phyloP scores from a whole-genome alignment of 2,888 invertebrate species.

The Acanthococcus lagerstroemiae region DNA sequence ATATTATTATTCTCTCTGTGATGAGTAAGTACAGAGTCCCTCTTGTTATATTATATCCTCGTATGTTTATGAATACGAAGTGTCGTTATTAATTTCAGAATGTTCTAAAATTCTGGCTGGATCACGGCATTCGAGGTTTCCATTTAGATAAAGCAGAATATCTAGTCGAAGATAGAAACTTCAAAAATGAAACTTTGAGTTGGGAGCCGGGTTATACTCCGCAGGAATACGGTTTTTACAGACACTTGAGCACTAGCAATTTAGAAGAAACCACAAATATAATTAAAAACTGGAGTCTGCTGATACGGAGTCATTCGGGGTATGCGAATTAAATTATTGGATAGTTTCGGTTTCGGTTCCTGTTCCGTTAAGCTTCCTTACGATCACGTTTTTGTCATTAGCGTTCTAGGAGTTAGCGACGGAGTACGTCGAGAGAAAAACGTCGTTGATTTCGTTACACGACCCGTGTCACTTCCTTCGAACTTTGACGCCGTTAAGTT shows the following conservation, averaged over 20 bases:
- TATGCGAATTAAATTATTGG: slow-evolving; percentile 25
- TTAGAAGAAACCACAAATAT: slow-evolving; percentile 50
- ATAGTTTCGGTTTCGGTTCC: background rate
- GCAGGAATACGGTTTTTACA: slow-evolving; percentile 53
- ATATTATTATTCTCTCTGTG: background rate
- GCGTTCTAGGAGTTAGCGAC: slow-evolving; percentile 19
- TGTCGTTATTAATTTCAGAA: slow-evolving; percentile 41
- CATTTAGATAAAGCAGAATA: slow-evolving; percentile 59
- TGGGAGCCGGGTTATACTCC: slow-evolving; percentile 42
- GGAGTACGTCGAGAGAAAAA: background rate
- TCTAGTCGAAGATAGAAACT: slow-evolving; percentile 50
- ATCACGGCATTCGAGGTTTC: slow-evolving; percentile 71
- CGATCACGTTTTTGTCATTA: background rate
- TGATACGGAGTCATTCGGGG: slow-evolving; percentile 50
- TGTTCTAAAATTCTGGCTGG: slow-evolving; percentile 60
- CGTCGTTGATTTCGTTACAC: slow-evolving; percentile 7
- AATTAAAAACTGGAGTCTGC: slow-evolving; percentile 52
- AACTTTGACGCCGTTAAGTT: slow-evolving; percentile 12
- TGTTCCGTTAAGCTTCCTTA: background rate
- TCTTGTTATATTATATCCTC: background rate
- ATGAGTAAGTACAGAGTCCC: too few relatives aligned
- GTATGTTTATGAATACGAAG: background rate
- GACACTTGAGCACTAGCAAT: slow-evolving; percentile 56
- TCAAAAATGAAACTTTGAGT: slow-evolving; percentile 47
- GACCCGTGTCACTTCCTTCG: background rate